Percentiles rank a stretch among this genome's conserved stretches.
Conservation (phyloP, 2,888 invertebrate species). For the Rhingia campestris region DNA sequence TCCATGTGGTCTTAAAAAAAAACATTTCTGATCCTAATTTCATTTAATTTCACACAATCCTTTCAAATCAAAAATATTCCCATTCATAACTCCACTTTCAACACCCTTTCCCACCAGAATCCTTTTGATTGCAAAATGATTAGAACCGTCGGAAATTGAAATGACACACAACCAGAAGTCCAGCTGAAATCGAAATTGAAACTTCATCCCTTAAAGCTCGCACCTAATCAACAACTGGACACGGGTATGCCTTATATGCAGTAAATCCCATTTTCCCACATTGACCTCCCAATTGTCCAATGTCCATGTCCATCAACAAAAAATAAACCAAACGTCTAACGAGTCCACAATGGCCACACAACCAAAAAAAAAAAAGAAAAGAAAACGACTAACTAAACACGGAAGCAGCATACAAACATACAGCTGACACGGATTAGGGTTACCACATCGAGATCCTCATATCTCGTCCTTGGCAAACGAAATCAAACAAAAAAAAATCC, state of each 20-base stretch:
- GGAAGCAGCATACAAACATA: constrained; percentile 36
- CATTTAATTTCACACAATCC: no score
- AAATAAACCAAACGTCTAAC: constrained; percentile 36
- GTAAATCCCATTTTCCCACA: constrained; percentile 52
- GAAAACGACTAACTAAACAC: constrained; percentile 36
- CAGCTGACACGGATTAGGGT: constrained; percentile 64
- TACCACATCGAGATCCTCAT: constrained; percentile 44
- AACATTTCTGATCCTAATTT: no score
- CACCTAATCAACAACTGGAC: constrained; percentile 65
- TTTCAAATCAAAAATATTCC: no score
- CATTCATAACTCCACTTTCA: no score
- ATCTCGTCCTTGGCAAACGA: not conserved
- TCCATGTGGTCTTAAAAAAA: no score
- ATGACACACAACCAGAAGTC: constrained; percentile 44
- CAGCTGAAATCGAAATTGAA: constrained; percentile 45
- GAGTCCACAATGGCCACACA: constrained; percentile 40
- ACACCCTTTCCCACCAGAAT: no score
- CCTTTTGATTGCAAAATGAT: no score
- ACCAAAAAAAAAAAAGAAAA: no score
- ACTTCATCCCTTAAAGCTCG: constrained; percentile 53
- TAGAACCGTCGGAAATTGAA: constrained; percentile 24
- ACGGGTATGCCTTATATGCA: constrained; percentile 39
- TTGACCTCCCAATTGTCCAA: constrained; percentile 62
- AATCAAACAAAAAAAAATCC: not conserved
- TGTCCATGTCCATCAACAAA: constrained; percentile 48